These are phyloP conservation scores for Nesogale talazaci DNA, from an alignment of 2,113 vertebrate genomes.

Conservation along the genomic window DNA sequence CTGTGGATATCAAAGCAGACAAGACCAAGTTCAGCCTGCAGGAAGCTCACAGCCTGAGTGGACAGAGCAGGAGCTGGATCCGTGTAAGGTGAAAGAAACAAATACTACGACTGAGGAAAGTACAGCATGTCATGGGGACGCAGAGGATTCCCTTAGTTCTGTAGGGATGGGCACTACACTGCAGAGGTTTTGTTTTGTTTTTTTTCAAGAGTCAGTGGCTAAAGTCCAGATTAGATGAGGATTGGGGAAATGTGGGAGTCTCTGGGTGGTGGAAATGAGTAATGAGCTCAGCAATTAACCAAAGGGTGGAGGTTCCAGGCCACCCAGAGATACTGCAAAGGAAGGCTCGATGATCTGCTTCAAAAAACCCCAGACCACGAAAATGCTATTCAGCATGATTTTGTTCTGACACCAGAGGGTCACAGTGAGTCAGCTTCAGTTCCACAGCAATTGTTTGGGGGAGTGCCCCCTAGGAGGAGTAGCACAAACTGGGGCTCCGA, in stretches of 20 bases:
- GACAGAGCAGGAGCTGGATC: background rate
- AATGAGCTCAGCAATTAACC: background rate
- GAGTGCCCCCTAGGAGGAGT: background rate
- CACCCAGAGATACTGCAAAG: background rate
- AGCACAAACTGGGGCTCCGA: too few species aligned
- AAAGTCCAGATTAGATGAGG: background rate
- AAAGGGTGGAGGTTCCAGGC: background rate
- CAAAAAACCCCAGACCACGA: too few species aligned
- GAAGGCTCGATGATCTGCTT: background rate
- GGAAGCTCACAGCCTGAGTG: background rate
- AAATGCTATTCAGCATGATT: background rate
- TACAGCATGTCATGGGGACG: background rate
- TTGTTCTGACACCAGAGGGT: background rate
- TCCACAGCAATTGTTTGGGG: background rate
- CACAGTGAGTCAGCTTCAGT: background rate
- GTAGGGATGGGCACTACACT: too few species aligned
- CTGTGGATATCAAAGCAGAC: background rate
- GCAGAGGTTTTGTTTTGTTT: background rate
- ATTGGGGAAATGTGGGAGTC: background rate
- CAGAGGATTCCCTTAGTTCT: background rate
- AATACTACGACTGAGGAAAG: background rate
- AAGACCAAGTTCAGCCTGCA: background rate
- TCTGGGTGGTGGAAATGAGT: background rate
- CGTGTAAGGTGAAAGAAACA: background rate
- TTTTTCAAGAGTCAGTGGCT: background rate